Percentiles rank a stretch among this genome's conserved stretches.
phyloP scores from a whole-genome alignment of 2,113 vertebrate genomes.

The Mirounga angustirostris region DNA sequence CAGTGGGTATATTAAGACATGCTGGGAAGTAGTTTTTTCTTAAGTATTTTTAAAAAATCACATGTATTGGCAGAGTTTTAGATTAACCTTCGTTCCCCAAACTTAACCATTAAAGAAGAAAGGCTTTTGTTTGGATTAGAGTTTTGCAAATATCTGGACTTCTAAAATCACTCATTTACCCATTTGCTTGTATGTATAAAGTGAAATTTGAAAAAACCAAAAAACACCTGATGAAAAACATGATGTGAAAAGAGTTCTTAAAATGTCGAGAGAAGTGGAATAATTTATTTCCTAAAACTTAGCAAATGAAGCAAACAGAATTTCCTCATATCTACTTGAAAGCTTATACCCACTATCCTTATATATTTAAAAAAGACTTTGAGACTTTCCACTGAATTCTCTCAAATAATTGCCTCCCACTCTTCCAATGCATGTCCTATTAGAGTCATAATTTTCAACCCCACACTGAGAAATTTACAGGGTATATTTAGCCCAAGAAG shows the following conservation, averaged over 20 bases:
- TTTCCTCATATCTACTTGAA: constrained; percentile 5
- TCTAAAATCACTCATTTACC: neutral
- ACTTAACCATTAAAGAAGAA: neutral
- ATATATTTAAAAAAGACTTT: neutral
- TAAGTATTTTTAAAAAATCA: neutral
- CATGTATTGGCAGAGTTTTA: neutral
- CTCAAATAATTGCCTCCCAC: neutral
- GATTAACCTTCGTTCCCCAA: neutral
- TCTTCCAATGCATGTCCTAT: neutral
- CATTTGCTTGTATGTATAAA: neutral
- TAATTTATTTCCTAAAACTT: neutral
- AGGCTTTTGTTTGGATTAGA: neutral
- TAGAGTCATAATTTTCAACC: neutral
- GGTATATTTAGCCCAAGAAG: neutral
- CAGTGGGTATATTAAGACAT: neutral
- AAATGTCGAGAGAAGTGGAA: neutral
- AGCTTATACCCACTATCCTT: neutral
- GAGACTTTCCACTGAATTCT: neutral
- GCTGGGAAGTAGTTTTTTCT: neutral
- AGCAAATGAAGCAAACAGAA: neutral
- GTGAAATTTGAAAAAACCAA: neutral
- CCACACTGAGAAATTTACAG: constrained; percentile 22
- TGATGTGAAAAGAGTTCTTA: neutral
- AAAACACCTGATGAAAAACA: neutral
- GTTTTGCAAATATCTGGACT: neutral